Evolutionary conservation across 2,113 vertebrate species (phyloP).

Genomic region (Hydrochoerus hydrochaeris): DNA sequence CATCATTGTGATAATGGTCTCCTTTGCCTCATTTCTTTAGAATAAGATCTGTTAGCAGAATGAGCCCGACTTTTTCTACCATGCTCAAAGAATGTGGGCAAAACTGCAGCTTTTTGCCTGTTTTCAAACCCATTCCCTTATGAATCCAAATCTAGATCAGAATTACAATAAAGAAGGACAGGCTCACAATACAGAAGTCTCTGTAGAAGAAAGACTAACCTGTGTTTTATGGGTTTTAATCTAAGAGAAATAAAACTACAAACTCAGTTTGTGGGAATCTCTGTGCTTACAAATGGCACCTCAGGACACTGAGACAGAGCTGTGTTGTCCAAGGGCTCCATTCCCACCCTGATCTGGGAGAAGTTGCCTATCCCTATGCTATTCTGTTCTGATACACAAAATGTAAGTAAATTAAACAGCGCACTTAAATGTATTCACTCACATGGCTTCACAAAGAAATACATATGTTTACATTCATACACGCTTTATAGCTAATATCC

Average conservation of each 20-base stretch:
- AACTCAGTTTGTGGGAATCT: background rate
- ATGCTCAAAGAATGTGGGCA: background rate
- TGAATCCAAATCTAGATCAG: background rate
- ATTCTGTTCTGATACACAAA: background rate
- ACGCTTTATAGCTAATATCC: background rate
- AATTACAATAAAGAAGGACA: background rate
- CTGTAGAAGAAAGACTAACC: background rate
- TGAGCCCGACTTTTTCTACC: background rate
- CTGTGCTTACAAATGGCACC: background rate
- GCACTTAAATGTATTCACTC: background rate
- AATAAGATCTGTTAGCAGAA: constrained; percentile 50
- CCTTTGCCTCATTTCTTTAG: constrained; percentile 27
- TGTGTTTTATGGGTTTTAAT: background rate
- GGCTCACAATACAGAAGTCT: too few relatives aligned
- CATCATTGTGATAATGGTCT: constrained; percentile 25
- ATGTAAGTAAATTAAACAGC: background rate
- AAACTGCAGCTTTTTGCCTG: background rate
- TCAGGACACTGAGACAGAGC: background rate
- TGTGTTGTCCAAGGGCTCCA: background rate
- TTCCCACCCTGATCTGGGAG: background rate
- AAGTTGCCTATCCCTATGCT: background rate
- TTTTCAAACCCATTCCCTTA: background rate
- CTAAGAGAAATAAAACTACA: background rate
- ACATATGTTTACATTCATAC: constrained; percentile 47
- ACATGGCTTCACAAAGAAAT: constrained; percentile 1